Base-by-base conservation (phyloP, 1,140 invertebrate genomes). In the Drosophila obscura region DNA sequence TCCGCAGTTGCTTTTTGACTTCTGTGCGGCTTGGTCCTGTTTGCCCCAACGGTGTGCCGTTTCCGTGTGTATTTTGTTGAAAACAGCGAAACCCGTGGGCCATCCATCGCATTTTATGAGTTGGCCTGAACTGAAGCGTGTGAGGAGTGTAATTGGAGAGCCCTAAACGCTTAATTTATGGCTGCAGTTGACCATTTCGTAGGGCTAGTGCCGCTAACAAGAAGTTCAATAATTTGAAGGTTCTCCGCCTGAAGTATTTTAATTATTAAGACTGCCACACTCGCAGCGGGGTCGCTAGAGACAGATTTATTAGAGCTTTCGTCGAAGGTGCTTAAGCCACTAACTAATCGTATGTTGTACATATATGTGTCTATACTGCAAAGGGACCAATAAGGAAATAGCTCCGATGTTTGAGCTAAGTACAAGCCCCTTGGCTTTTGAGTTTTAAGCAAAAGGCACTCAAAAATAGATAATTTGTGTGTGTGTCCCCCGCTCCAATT, bases 1-100 rank as follows among this genome's bases (percentile, higher is more conserved):
- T 74, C 81, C 81, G 60, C 78, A 85, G 82, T 85, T 87, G 82
- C 69, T 75, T 78, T 85, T 85, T 77, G 83, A 73, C 83, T 85
- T 67, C 80, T 49, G 82, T 58, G 65, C 79, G 82, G 63, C 65
- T 64, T 52, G 78, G 83, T 82, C 83, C 80, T 73, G 56, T 75
- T 41, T 57, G 9, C 4, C 26, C 44, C 26, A 41, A n/a, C 41
- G 16, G 8, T 41, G 39, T 26, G 31, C 44, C 51, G 24, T 56
- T 55, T 45, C 59, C 50, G 46, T 63, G 71, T 51, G 69, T 73
- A 73, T 73, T 39, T 73, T 45, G 71, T 74, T 73, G 45, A 66
- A 59, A 59, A 55, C 55, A 31, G 63, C 62, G 45, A 50, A 56
- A 48, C 6, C 22, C 57, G n/a, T 16, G 35, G 22, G 15, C 56